Base-by-base conservation (phyloP, 2,113 vertebrate species). In the Cercopithecus mona region DNA sequence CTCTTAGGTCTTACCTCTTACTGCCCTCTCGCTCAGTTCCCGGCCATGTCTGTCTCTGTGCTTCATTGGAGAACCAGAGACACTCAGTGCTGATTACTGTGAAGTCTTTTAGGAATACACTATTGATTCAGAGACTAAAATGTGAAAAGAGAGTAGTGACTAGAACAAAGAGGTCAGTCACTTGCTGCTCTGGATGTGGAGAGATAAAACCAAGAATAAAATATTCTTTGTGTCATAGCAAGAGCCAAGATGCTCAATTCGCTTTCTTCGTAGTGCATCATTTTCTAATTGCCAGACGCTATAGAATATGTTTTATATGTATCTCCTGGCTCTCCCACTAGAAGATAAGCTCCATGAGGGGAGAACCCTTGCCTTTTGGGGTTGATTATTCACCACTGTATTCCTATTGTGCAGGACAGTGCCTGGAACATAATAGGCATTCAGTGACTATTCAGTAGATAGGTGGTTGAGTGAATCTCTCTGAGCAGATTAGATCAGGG, bases 1-100 rank as follows among this genome's bases (percentile, higher is more conserved):
- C 50, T 38, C 43, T 66, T 43, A 9, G 83, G 94, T 61, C 59
- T 90, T 81, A 12, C 17, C 78, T 79, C 95, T 96, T 88, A 59
- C 88, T 78, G 59, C 93, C 72, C 72, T 83, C 76, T 70, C 90
- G 85, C 38, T 97, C 10, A 93, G 97, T 90, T 95, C 48, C 68
- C 30, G 80, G 48, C 80, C 90, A 5, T 1, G 27, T 50, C 81
- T 68, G 45, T 18, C 73, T 11, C 38, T 10, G 0, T 78, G 57
- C 11, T 92, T 97, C 92, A 68, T 11, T 38, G 50, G 17, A 79
- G 25, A 88, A 73, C 48, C 5, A 6, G 95, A 40, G 52, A 30
- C 40, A 38, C 76, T 8, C 66, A 17, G 12, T 38, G 45, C 38
- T 30, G 18, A 52, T 78, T 45, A 52, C 17, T 23, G 30, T 0